Evolutionary conservation across 2,113 vertebrate genomes (phyloP).

Genomic region (Menura novaehollandiae): DNA sequence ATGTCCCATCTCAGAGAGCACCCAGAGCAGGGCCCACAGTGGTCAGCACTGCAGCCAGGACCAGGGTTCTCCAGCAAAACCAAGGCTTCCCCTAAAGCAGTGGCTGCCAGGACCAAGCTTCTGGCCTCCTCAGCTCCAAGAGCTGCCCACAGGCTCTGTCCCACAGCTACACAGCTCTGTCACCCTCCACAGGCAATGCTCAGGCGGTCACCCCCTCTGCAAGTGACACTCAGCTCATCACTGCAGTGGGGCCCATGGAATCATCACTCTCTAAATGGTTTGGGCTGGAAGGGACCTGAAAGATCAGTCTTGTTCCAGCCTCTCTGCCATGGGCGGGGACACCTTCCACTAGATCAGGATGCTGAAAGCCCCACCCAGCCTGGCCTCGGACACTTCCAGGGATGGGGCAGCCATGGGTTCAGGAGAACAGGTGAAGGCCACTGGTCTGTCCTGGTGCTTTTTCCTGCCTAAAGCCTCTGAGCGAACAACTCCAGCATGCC

Average conservation of each 20-base stretch:
- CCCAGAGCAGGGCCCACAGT: rapidly evolving
- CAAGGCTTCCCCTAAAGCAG: not conserved
- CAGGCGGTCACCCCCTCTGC: not conserved
- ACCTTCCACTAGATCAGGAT: not conserved
- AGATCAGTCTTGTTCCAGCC: not conserved
- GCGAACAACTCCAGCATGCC: not conserved
- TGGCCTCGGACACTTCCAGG: not conserved
- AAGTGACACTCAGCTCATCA: not conserved
- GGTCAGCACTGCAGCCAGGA: not conserved
- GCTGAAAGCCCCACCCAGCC: not conserved
- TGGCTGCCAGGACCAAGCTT: not conserved
- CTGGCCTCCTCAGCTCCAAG: not conserved
- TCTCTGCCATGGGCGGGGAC: not conserved
- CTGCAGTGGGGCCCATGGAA: not conserved
- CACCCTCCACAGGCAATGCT: not conserved
- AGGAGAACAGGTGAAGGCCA: not conserved
- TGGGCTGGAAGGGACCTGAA: not conserved
- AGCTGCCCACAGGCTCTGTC: not conserved
- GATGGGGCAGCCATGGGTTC: not conserved
- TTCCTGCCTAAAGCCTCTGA: not conserved
- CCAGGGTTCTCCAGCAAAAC: not conserved
- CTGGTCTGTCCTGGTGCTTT: not conserved
- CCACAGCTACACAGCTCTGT: not conserved
- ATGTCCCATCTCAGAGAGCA: not conserved
- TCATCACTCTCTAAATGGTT: not conserved